Evolutionary conservation across 2,888 invertebrate species (phyloP).

Genomic region (Tribolium freemani): DNA sequence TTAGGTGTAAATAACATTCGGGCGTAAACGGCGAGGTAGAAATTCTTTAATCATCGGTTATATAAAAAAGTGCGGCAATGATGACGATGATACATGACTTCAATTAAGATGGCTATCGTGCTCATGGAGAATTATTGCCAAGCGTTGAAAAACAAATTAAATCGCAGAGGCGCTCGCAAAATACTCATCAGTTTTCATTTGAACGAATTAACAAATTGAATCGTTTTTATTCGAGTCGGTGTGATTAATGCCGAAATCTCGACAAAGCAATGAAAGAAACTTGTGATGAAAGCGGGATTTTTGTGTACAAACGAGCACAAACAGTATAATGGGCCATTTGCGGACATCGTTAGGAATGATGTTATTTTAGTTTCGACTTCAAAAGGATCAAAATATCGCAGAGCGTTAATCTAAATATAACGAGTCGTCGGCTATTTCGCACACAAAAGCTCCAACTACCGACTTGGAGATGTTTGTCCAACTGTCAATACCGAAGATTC

Average conservation of each 20-base stretch:
- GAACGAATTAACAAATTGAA: conserved; percentile 31
- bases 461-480: conserved; percentile 12
- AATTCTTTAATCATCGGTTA: conserved; percentile 33
- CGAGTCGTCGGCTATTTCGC: conserved; percentile 8
- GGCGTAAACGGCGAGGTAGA: conserved; percentile 34
- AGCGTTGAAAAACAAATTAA: conserved; percentile 23
- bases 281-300: conserved; percentile 34
- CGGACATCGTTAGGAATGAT: conserved; percentile 60
- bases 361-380: conserved; percentile 57
- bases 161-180: conserved; percentile 15
- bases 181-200: conserved; percentile 27
- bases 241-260: conserved; percentile 33
- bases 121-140: conserved; percentile 36
- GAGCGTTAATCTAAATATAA: conserved; percentile 39
- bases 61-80: conserved; percentile 13
- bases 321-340: conserved; percentile 61
- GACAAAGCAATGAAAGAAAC: conserved; percentile 40
- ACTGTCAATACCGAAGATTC: conserved; percentile 26
- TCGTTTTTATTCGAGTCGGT: conserved; percentile 10
- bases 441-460: conserved; percentile 5
- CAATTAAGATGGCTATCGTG: conserved; percentile 43
- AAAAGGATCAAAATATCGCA: conserved; percentile 47
- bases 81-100: conserved; percentile 36
- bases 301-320: conserved; percentile 52
- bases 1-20: conserved; percentile 56